phyloP scores from a whole-genome alignment of 2,888 invertebrate species.

The Amblyjoppa fuscipennis region DNA sequence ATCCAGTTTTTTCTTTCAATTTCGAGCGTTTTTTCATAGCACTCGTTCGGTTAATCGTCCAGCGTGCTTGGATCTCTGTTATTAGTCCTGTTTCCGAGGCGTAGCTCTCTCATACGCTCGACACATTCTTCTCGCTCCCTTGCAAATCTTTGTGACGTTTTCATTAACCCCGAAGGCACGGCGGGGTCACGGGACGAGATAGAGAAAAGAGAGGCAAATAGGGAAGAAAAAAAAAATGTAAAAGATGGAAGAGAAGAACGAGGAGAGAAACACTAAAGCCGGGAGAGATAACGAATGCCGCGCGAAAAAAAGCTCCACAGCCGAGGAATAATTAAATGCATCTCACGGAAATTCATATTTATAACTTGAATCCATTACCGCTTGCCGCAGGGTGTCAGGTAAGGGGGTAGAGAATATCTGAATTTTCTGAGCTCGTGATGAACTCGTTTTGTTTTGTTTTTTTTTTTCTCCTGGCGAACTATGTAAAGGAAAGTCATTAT shows the following conservation, averaged over 20 bases:
- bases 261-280: constrained; percentile 34
- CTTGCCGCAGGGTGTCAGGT: constrained; percentile 53
- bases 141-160: constrained; percentile 79
- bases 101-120: not conserved
- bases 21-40: not conserved
- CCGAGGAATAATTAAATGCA: constrained; percentile 77
- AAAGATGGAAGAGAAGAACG: constrained; percentile 27
- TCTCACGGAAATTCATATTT: constrained; percentile 77
- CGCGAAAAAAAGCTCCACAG: constrained; percentile 58
- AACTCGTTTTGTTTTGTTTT: constrained; percentile 30
- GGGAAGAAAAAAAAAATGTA: constrained; percentile 33
- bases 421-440: constrained; percentile 57
- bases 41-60: constrained; percentile 34
- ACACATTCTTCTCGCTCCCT: constrained; percentile 15
- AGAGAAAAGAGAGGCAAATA: constrained; percentile 42
- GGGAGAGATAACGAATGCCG: constrained; percentile 60
- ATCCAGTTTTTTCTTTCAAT: not conserved
- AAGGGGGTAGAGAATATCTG: constrained; percentile 53
- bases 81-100: not conserved
- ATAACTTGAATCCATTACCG: constrained; percentile 76
- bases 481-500: not conserved
- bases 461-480: constrained; percentile 1
- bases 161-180: constrained; percentile 75
- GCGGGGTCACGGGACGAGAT: constrained; percentile 61
- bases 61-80: not conserved